Conservation (phyloP, 2,113 vertebrate genomes). For the Cervus canadensis region DNA sequence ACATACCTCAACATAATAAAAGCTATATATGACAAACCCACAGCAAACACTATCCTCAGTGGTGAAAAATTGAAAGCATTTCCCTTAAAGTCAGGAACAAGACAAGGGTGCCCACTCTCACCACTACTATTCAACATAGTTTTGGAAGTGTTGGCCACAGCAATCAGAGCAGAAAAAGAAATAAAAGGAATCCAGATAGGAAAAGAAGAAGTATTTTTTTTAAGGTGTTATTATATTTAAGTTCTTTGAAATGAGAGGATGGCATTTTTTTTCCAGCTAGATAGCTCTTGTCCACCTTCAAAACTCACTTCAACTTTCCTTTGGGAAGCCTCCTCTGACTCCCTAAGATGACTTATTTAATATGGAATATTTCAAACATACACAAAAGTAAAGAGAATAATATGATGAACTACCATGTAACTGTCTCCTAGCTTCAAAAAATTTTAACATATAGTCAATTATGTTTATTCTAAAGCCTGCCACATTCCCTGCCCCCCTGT, state of each 20-base stretch:
- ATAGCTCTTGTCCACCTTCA: neutral
- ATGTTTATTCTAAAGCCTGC: neutral
- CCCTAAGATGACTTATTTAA: neutral
- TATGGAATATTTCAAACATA: neutral
- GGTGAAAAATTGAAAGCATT: too few species aligned
- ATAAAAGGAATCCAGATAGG: too few species aligned
- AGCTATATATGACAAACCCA: too few species aligned
- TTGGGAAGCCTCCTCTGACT: neutral
- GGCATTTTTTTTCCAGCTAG: neutral
- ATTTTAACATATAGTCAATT: neutral
- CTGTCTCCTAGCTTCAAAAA: neutral
- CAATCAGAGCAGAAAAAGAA: too few species aligned
- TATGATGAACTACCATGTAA: neutral
- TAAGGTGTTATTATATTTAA: neutral
- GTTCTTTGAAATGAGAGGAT: conserved; percentile 21
- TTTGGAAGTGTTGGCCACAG: too few species aligned
- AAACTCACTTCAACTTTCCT: neutral
- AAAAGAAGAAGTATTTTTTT: neutral
- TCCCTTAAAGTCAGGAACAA: too few species aligned
- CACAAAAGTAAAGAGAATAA: neutral
- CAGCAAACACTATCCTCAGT: too few species aligned
- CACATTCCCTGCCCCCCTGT: neutral
- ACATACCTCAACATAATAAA: too few species aligned
- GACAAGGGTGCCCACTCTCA: too few species aligned
- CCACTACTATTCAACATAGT: too few species aligned